Evolutionary conservation across 2,888 invertebrate genomes (phyloP).

Genomic region (Stenodema calcarata): DNA sequence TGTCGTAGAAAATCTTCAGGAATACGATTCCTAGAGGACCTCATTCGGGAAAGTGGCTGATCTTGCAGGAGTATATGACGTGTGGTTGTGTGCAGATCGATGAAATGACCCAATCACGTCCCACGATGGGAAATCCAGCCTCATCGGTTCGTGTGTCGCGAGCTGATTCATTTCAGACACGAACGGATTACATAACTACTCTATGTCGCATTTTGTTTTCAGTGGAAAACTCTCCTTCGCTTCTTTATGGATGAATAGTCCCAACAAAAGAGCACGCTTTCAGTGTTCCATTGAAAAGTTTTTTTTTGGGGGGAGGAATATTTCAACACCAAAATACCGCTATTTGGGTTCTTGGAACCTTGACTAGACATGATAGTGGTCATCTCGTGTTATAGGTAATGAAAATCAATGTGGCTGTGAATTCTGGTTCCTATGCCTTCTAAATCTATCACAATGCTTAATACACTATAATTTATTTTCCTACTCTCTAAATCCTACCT

Average conservation of each 20-base stretch:
- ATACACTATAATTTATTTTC: no score
- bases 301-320: neutral
- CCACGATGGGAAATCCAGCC: neutral
- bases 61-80: neutral
- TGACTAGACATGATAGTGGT: no score
- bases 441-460: no score
- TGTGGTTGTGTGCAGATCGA: no score
- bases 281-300: neutral
- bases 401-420: no score
- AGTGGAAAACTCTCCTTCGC: neutral
- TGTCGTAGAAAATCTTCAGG: no score
- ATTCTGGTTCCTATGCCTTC: no score
- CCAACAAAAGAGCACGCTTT: neutral
- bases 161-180: neutral
- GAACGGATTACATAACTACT: neutral
- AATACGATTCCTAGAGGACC: no score
- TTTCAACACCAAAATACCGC: neutral
- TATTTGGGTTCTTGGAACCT: neutral
- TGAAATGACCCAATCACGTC: neutral
- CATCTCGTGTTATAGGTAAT: no score
- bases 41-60: no score
- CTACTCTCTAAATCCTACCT: no score
- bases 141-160: neutral
- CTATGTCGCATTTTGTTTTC: neutral
- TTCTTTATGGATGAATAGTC: neutral